A percentile compares a stretch with the other conserved stretches of the same genome.
Evolutionary conservation across 2,888 invertebrate species (phyloP).

Genomic region (Tachina fera): DNA sequence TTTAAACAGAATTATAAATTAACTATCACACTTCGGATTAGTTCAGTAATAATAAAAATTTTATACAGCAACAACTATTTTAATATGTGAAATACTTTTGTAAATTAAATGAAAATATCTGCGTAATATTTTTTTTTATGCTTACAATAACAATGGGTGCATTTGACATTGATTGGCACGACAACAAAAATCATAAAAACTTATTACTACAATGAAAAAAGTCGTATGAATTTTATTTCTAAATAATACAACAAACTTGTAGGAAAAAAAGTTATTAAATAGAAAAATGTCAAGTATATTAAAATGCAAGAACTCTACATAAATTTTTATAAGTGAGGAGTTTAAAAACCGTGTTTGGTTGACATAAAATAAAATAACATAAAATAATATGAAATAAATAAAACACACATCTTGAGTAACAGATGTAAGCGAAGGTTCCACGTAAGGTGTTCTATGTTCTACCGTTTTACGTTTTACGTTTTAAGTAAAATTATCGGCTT

Average conservation of each 20-base stretch:
- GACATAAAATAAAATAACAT: too few relatives aligned
- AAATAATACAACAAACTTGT: background rate
- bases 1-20: constrained; percentile 9
- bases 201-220: background rate
- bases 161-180: constrained; percentile 44
- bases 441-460: too few relatives aligned
- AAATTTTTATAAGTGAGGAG: background rate
- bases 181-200: constrained; percentile 13
- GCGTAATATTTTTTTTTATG: background rate
- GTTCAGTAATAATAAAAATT: background rate
- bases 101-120: background rate
- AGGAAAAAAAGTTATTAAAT: background rate
- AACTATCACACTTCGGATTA: constrained; percentile 15
- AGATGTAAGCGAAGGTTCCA: too few relatives aligned
- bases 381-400: too few relatives aligned
- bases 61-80: too few relatives aligned
- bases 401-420: too few relatives aligned
- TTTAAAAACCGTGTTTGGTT: too few relatives aligned
- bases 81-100: background rate
- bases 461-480: too few relatives aligned
- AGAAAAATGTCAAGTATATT: background rate
- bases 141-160: constrained; percentile 16
- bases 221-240: background rate
- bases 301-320: background rate
- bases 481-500: too few relatives aligned